Percentiles rank a stretch among this genome's conserved stretches.
phyloP scores from a whole-genome alignment of 1,140 invertebrate genomes.

The Brachystomella parvula region DNA sequence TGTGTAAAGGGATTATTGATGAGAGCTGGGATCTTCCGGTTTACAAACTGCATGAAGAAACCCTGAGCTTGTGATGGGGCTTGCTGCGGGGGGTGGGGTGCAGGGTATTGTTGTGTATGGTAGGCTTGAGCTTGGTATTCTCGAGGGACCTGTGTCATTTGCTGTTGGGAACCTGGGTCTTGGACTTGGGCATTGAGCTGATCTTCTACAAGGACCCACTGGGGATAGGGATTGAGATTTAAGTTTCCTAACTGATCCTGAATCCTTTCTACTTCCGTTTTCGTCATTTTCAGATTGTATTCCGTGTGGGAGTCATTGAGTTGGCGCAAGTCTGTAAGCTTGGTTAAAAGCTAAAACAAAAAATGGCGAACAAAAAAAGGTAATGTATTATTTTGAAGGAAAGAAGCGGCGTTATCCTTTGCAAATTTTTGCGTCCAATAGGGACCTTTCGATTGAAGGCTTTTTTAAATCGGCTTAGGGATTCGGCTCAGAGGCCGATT shows the following conservation, averaged over 20 bases:
- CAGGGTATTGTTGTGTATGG: background rate
- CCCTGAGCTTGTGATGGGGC: background rate
- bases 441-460: no score
- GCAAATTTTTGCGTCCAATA: no score
- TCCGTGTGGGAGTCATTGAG: slow-evolving; percentile 50
- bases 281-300: slow-evolving; percentile 43
- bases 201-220: slow-evolving; percentile 27
- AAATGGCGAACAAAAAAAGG: no score
- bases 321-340: slow-evolving; percentile 46
- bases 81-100: background rate
- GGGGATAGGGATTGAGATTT: slow-evolving; percentile 38
- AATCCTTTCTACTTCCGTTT: slow-evolving; percentile 38
- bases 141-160: background rate
- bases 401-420: no score
- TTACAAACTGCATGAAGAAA: slow-evolving; percentile 18
- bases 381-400: no score
- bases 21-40: slow-evolving; percentile 15
- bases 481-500: no score
- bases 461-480: no score
- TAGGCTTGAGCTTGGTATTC: background rate
- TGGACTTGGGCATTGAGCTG: background rate
- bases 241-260: slow-evolving; percentile 40
- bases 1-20: slow-evolving; percentile 19
- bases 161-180: background rate
- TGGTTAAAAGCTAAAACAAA: slow-evolving; percentile 24